Conservation (phyloP, 1,140 invertebrate species). For the Brachystomella parvula region DNA sequence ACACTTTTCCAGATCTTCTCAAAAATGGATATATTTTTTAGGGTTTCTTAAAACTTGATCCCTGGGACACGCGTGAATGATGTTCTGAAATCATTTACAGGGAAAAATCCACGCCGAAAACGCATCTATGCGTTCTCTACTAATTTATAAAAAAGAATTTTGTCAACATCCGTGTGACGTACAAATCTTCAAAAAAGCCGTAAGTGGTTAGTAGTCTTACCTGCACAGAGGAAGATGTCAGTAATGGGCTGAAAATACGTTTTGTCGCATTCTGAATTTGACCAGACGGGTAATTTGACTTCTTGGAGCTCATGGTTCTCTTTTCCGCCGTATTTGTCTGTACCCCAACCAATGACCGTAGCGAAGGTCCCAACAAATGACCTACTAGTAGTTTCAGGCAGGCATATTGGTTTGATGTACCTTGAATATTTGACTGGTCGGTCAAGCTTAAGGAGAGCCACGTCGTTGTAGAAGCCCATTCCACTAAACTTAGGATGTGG, state of each 20-base stretch:
- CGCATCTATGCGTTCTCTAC: no score
- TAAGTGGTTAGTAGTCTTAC: no score
- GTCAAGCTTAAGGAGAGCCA: constrained; percentile 69
- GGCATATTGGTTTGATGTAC: constrained; percentile 79
- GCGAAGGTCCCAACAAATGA: constrained; percentile 62
- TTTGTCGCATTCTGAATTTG: constrained; percentile 78
- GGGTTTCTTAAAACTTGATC: no score
- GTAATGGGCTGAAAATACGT: constrained; percentile 89
- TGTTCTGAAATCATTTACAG: no score
- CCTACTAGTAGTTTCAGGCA: constrained; percentile 57
- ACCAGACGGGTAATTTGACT: constrained; percentile 78
- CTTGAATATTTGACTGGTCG: constrained; percentile 56
- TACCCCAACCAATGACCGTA: constrained; percentile 81
- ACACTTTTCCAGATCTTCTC: no score
- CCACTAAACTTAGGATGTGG: constrained; percentile 72
- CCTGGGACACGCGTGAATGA: no score
- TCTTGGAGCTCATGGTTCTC: constrained; percentile 75
- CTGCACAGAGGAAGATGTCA: constrained; percentile 81
- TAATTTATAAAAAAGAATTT: no score
- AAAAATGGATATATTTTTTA: no score
- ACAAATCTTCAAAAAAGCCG: no score
- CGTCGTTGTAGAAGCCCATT: constrained; percentile 85
- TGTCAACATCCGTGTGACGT: no score
- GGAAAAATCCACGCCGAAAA: no score
- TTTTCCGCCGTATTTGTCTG: constrained; percentile 54